phyloP scores from a whole-genome alignment of 2,888 invertebrate genomes.

The Neuroscelio doddi region DNA sequence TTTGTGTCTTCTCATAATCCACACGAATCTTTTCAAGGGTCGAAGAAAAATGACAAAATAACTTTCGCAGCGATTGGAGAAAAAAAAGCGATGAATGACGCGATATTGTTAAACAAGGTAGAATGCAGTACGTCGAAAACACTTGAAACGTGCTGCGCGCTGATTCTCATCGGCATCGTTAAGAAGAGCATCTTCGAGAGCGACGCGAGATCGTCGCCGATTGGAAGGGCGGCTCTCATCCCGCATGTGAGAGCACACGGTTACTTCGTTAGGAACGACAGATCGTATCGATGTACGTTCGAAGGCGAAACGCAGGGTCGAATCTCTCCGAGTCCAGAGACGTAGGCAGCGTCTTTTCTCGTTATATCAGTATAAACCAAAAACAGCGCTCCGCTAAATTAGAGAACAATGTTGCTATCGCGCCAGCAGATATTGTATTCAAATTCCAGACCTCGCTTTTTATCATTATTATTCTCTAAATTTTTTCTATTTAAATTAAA shows the following conservation, averaged over 20 bases:
- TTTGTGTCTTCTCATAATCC: no score
- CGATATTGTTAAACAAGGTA: slow-evolving; percentile 51
- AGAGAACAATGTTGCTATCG: slow-evolving; percentile 31
- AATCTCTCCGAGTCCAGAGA: slow-evolving; percentile 48
- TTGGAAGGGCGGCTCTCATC: slow-evolving; percentile 56
- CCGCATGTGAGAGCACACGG: slow-evolving; percentile 56
- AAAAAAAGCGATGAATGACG: slow-evolving; percentile 2
- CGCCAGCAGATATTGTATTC: slow-evolving; percentile 37
- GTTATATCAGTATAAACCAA: slow-evolving; percentile 20
- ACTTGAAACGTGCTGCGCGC: slow-evolving; percentile 50
- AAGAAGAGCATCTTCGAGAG: slow-evolving; percentile 51
- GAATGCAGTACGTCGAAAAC: slow-evolving; percentile 50
- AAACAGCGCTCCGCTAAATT: slow-evolving; percentile 39
- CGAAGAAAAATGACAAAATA: not conserved
- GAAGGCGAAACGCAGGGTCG: slow-evolving; percentile 54
- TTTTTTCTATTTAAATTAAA: not conserved
- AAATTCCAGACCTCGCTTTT: slow-evolving; percentile 16
- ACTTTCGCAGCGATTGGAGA: not conserved
- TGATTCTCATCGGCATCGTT: slow-evolving; percentile 51
- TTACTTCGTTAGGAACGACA: slow-evolving; percentile 59
- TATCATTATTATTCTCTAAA: not conserved
- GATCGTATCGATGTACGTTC: slow-evolving; percentile 58
- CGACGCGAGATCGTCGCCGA: slow-evolving; percentile 58
- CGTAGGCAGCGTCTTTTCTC: slow-evolving; percentile 42
- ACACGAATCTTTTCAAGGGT: not conserved